phyloP scores from a whole-genome alignment of 2,888 invertebrate genomes.

The Tetragonula carbonaria region DNA sequence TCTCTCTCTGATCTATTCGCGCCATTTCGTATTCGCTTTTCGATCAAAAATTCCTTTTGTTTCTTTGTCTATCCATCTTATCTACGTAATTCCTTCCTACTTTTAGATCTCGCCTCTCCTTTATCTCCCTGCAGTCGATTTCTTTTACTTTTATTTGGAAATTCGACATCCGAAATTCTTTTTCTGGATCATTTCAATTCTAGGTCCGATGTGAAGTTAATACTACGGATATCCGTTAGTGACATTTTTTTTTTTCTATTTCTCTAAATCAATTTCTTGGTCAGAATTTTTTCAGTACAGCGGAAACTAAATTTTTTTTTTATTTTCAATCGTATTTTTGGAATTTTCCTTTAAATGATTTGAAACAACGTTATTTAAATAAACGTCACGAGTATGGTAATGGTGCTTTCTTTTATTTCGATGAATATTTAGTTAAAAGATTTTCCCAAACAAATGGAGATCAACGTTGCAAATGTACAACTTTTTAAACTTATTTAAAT shows the following conservation, averaged over 20 bases:
- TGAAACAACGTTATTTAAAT: too few relatives aligned
- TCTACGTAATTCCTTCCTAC: neutral
- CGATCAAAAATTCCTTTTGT: neutral
- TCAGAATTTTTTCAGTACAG: too few relatives aligned
- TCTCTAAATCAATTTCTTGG: neutral
- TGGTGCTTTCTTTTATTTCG: too few relatives aligned
- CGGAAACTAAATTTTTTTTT: too few relatives aligned
- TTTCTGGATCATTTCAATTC: neutral
- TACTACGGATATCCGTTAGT: neutral
- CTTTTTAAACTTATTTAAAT: too few relatives aligned
- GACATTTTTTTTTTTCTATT: too few relatives aligned
- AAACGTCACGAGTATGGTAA: too few relatives aligned
- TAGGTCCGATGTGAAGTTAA: neutral
- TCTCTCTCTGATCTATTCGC: neutral
- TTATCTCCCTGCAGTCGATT: neutral
- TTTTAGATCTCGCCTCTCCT: neutral
- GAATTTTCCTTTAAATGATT: too few relatives aligned
- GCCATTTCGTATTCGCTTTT: neutral
- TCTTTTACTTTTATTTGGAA: neutral
- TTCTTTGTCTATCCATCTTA: neutral
- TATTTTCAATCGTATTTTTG: too few relatives aligned
- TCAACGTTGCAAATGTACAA: too few relatives aligned
- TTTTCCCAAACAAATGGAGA: too few relatives aligned
- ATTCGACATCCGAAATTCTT: neutral
- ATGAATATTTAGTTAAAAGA: too few relatives aligned